Conservation (phyloP, 2,888 invertebrate species). For the Eupithecia tripunctaria region DNA sequence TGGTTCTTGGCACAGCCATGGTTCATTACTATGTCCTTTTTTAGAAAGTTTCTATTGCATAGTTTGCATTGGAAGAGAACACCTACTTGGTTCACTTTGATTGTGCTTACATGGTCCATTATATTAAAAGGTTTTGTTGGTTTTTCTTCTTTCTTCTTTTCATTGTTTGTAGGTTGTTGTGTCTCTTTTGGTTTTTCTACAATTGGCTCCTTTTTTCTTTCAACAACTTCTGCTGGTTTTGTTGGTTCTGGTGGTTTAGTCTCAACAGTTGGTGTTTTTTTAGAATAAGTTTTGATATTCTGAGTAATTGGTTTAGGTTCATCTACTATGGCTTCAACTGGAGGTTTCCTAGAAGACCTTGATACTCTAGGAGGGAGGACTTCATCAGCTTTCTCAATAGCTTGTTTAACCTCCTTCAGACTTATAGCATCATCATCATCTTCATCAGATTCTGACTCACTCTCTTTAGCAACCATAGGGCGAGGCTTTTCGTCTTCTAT, state of each 20-base stretch:
- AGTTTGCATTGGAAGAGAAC: constrained; percentile 77
- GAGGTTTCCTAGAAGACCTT: constrained; percentile 21
- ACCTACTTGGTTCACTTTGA: constrained; percentile 79
- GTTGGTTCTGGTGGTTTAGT: constrained; percentile 21
- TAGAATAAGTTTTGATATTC: constrained; percentile 24
- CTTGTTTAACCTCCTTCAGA: constrained; percentile 51
- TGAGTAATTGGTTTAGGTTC: constrained; percentile 16
- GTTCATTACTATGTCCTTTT: constrained; percentile 69
- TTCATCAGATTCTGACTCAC: constrained; percentile 23
- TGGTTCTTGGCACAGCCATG: constrained; percentile 78
- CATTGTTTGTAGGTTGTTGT: constrained; percentile 24
- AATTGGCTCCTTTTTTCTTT: constrained; percentile 33
- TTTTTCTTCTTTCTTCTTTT: constrained; percentile 34
- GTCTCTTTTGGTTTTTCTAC: constrained; percentile 39
- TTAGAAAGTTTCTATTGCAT: constrained; percentile 77
- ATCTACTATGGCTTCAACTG: constrained; percentile 15
- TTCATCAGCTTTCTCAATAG: constrained; percentile 50
- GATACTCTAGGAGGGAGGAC: constrained; percentile 29
- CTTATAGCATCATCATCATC: constrained; percentile 37
- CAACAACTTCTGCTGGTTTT: constrained; percentile 27
- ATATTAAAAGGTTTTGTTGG: constrained; percentile 63
- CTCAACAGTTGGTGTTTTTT: constrained; percentile 26
- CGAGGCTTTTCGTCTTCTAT: constrained; percentile 41
- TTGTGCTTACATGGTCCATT: constrained; percentile 75
- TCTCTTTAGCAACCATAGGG: constrained; percentile 29